Base-by-base conservation (phyloP, 2,797 vertebrate species). In the Phrynocephalus guinanensis region DNA sequence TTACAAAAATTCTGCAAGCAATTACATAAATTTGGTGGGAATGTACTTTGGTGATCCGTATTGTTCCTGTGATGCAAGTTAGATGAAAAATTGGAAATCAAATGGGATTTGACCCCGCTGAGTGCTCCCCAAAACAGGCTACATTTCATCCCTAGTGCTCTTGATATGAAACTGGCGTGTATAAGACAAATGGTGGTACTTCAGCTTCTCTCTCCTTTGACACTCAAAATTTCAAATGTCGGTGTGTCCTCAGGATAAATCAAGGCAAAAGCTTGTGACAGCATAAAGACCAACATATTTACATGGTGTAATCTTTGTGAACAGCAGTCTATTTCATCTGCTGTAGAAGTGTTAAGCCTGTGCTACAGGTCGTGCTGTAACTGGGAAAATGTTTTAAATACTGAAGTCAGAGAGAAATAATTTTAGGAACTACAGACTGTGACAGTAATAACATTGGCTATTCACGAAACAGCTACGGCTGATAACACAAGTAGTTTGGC, bases 61-160 rank as follows among this genome's bases (percentile, higher is more conserved):
- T 44, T 44, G 52, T 56, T 13, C 52, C 52, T 56, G 52, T 13
- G 13, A 56, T 56, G 11, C 9, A 56, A 56, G 63, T 9, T 26
- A 78, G 30, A 28, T 68, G 72, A 84, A 38, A 33, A 83, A 52
- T 68, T 33, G 28, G 30, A 48, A 83, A 78, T 6, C 6, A 9
- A 48, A 78, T 85, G 63, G n/a, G 28, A 7, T 85, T 67, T 85
- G 75, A 68, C 67, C 38, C 75, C 77, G 38, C 28, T 78, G 75
- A 85, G 76, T 85, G 75, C 28, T 68, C 78, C 52, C 52, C 52
- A 56, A 8, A 56, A 56, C 52, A 67, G 3, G 75, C 24, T 85
- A 26, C 24, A 11, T 26, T 85, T 85, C 63, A 67, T 85, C 60
- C 66, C 66, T 81, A 81, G 66, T 81, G 30, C 13, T 38, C 60